Evolutionary conservation across 2,888 invertebrate species (phyloP).

Genomic region (Rhynchonema sp.): DNA sequence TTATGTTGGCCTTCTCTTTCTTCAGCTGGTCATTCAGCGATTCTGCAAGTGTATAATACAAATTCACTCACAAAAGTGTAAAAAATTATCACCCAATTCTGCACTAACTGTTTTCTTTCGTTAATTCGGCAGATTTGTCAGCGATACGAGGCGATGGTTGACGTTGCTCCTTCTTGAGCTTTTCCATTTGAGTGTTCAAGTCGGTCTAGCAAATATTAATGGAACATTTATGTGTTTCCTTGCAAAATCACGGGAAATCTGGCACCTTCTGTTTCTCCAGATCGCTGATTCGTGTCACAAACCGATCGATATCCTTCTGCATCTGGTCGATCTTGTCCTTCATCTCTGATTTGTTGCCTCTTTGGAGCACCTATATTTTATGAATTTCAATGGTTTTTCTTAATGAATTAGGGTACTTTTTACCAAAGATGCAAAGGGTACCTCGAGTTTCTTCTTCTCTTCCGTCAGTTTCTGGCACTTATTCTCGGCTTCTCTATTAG

Average conservation of each 20-base stretch:
- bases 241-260: too few relatives aligned
- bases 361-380: constrained; percentile 40
- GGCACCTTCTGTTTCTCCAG: constrained; percentile 8
- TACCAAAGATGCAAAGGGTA: too few relatives aligned
- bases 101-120: constrained; percentile 14
- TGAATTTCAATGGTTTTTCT: background rate
- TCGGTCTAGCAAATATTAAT: background rate
- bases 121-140: too few relatives aligned
- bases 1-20: constrained; percentile 8
- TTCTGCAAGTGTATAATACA: constrained; percentile 35
- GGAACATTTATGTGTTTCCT: too few relatives aligned
- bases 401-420: too few relatives aligned
- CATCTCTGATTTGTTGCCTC: constrained; percentile 36
- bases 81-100: background rate
- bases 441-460: constrained; percentile 13
- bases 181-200: background rate
- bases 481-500: constrained; percentile 40
- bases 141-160: too few relatives aligned
- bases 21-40: constrained; percentile 8
- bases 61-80: background rate
- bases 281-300: constrained; percentile 6
- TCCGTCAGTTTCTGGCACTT: constrained; percentile 47
- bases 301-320: constrained; percentile 9
- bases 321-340: constrained; percentile 9
- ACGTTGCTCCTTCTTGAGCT: background rate